These are phyloP conservation scores for Champsocephalus esox DNA, from an alignment of 2,797 vertebrate species.

Conservation along the genomic window DNA sequence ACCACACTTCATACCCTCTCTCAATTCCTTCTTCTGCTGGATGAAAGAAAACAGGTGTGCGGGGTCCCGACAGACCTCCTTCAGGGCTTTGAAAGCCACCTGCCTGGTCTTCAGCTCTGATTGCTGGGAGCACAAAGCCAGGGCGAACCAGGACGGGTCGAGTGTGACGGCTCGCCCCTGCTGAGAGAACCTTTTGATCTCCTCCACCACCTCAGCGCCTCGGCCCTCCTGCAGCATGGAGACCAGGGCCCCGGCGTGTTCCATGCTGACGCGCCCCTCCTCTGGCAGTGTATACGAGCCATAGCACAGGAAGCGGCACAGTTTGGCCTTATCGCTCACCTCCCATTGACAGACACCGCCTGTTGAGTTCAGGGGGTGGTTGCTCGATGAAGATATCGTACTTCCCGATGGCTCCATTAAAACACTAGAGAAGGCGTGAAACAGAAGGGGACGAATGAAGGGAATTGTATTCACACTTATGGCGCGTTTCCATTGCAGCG, in stretches of 20 bases:
- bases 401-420: constrained; percentile 83
- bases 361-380: constrained; percentile 75
- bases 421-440: constrained; percentile 48
- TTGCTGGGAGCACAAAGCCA: constrained; percentile 93
- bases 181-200: constrained; percentile 87
- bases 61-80: constrained; percentile 89
- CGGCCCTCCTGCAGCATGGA: constrained; percentile 90
- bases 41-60: constrained; percentile 93
- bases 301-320: constrained; percentile 92
- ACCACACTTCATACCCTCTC: too few relatives aligned
- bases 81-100: constrained; percentile 89
- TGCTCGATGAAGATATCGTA: constrained; percentile 54
- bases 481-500: too few relatives aligned
- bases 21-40: constrained; percentile 89
- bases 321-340: constrained; percentile 83
- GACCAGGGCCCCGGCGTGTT: constrained; percentile 83
- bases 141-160: constrained; percentile 88
- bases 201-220: constrained; percentile 90
- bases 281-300: constrained; percentile 89
- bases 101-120: constrained; percentile 90
- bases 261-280: constrained; percentile 83
- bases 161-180: constrained; percentile 84
- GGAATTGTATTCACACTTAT: neutral
- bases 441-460: constrained; percentile 6
- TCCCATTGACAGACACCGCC: constrained; percentile 74